Evolutionary conservation across 2,888 invertebrate genomes (phyloP), one percentile per base, ranked within the genome.

Genomic region (Leucoma salicis): DNA sequence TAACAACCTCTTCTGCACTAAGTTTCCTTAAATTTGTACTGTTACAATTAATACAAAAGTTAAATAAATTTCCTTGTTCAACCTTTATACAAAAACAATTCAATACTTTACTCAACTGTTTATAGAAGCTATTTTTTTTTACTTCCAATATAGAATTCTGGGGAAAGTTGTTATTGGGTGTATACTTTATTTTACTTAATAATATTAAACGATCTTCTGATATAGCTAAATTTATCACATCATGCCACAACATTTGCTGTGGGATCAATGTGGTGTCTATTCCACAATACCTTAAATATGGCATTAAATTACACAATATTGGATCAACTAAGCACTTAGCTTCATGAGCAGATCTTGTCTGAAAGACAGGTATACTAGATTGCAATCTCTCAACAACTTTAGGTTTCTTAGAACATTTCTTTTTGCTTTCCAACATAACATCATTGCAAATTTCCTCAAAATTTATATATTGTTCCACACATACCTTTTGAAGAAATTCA

Each of bases 11-110:
- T 45, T 70, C 64, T 34, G 58, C 39, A 49, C 58, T 53, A 18
- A 86, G 42, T 46, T 63, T 74, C 48, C 52, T 81, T 49, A 87
- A 57, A 44, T 74, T 66, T 45, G 60, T 71, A 28, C 69, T 65
- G 64, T 90, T 90, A 72, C 92, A 90, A 76, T 93, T 92, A 78
- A 93, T 91, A 78, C 96, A 96, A 57, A 94, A 89, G 62, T 91
- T 93, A 63, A 95, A 93, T 48, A 95, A 91, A 76, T 95, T 91
- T 47, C 87, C 88, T 67, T 91, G 88, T 18, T 87, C 90, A 34
- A 95, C 87, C 31, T 74, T 70, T 42, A 96, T 87, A 67, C 93
- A 92, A 70, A 93, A 95, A 70, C 91, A 90, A 35, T 80, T 80
- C 24, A 96, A 73, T 35, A 95, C 92, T 74, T 93, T 92, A 42